Evolutionary conservation across 2,888 invertebrate species (phyloP), one percentile per base, ranked within the genome.

Genomic region (Ferdinandea cuprea): DNA sequence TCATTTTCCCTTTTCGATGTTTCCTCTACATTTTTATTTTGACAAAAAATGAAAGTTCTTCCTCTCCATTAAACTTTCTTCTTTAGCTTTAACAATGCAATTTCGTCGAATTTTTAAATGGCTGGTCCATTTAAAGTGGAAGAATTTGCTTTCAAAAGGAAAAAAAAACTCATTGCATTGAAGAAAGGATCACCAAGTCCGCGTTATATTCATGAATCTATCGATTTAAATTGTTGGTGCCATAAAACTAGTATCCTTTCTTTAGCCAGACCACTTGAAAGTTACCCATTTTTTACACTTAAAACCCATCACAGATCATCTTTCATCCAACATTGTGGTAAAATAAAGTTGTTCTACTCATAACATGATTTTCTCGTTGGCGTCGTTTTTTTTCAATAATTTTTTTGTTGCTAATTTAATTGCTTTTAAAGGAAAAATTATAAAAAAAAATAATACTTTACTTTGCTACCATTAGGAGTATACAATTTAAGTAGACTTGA

Each of bases 401-500:
- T 15, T 30, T 61, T 52, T 52, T 68, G 69, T 80, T 58, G 66
- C 71, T 81, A 54, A 48, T 56, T 76, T 52, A 25, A 65, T 69
- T 56, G 63, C 71, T 71, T 76, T 81, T 54, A 65, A 42, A 68
- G 32, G 42, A 44, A 68, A 63, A 66, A 35, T 32, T 58, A 72
- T 52, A 54, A 35, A 32, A 35, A 63, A 79, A 48, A 63, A 17
- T 46, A 66, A 69, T 37, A 63, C 28, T 72, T 44, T 76, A 48
- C 54, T 81, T 81, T 81, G 77, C 81, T 81, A 80, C 69, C 19
- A 71, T 54, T 76, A 81, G 81, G 81, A 81, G 44, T 81, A 81
- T 81, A 81, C 40, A 81, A 66, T 63, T 72, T 81, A 76, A 81
- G 81, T 81, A 81, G 81, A 71, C 71, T 71, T 81, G 71, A 76